A percentile compares a stretch with the other conserved stretches of the same genome.
Conservation (phyloP, 2,797 vertebrate species). For the Meda fulgida region DNA sequence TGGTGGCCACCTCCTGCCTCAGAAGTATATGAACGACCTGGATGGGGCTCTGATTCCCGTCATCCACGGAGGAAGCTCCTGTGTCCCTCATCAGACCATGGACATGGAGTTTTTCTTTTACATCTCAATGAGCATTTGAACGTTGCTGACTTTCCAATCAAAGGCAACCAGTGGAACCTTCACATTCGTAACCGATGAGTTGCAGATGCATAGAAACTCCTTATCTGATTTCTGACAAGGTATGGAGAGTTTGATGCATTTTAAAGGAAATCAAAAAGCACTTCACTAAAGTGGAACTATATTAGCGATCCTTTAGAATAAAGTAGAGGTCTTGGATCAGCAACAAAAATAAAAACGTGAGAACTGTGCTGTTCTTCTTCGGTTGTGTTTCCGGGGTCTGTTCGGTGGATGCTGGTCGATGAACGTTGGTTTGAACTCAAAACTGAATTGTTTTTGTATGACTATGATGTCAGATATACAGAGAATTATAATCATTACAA, state of each 20-base stretch:
- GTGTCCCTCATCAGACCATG: slow-evolving; percentile 81
- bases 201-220: slow-evolving; percentile 24
- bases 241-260: slow-evolving; percentile 32
- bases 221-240: slow-evolving; percentile 15
- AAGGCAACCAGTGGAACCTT: slow-evolving; percentile 27
- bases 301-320: slow-evolving; percentile 8
- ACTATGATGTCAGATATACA: slow-evolving; percentile 24
- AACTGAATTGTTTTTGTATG: slow-evolving; percentile 7
- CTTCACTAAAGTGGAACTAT: slow-evolving; percentile 9
- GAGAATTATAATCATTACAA: slow-evolving; percentile 27
- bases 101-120: slow-evolving; percentile 93
- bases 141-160: slow-evolving; percentile 33
- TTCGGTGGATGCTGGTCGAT: neutral
- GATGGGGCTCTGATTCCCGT: slow-evolving; percentile 92
- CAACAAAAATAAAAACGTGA: neutral
- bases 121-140: slow-evolving; percentile 83
- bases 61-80: slow-evolving; percentile 85
- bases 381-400: slow-evolving; percentile 2
- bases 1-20: slow-evolving; percentile 85
- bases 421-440: neutral
- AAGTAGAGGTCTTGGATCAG: slow-evolving; percentile 10
- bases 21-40: slow-evolving; percentile 91
- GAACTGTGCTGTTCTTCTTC: slow-evolving; percentile 10
- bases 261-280: slow-evolving; percentile 14
- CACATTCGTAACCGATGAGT: slow-evolving; percentile 38